A percentile compares a stretch with the other conserved stretches of the same genome.
phyloP scores from a whole-genome alignment of 2,797 vertebrate genomes.

The Amniataba percoides region DNA sequence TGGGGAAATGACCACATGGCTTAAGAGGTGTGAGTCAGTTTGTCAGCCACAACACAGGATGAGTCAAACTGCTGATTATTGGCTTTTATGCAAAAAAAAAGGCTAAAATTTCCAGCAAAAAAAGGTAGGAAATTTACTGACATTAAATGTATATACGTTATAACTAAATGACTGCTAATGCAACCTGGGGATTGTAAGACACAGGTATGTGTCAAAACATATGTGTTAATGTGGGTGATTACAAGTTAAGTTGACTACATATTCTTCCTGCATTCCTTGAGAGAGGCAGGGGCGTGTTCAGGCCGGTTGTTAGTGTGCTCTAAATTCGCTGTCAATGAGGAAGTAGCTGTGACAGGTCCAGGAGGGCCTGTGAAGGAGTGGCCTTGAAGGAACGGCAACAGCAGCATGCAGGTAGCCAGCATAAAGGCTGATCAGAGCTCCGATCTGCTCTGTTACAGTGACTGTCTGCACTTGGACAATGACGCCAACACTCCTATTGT shows the following conservation, averaged over 20 bases:
- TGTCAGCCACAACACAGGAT: not conserved
- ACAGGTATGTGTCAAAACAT: too few species aligned
- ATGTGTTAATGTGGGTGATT: not conserved
- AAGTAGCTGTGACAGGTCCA: slow-evolving; percentile 57
- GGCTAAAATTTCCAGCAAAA: not conserved
- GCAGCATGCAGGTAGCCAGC: slow-evolving; percentile 45
- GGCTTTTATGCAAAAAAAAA: not conserved
- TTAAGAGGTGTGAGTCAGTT: not conserved
- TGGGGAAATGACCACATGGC: slow-evolving; percentile 27
- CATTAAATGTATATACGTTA: not conserved
- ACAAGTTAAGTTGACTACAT: not conserved
- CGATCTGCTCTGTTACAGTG: slow-evolving; percentile 54
- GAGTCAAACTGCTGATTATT: slow-evolving; percentile 20
- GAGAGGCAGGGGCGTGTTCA: slow-evolving; percentile 50
- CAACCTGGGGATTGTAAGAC: too few species aligned
- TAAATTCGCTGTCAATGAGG: slow-evolving; percentile 44
- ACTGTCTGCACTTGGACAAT: slow-evolving; percentile 71
- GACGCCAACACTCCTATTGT: slow-evolving; percentile 69
- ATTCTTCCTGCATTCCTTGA: slow-evolving; percentile 64
- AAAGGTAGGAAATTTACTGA: slow-evolving; percentile 14
- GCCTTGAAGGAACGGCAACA: slow-evolving; percentile 25
- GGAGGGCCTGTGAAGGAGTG: slow-evolving; percentile 64
- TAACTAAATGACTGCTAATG: too few species aligned
- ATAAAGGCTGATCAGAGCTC: slow-evolving; percentile 51
- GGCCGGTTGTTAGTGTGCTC: slow-evolving; percentile 28